Evolutionary conservation across 2,797 vertebrate genomes (phyloP).

Genomic region (Hoplostethus atlanticus): DNA sequence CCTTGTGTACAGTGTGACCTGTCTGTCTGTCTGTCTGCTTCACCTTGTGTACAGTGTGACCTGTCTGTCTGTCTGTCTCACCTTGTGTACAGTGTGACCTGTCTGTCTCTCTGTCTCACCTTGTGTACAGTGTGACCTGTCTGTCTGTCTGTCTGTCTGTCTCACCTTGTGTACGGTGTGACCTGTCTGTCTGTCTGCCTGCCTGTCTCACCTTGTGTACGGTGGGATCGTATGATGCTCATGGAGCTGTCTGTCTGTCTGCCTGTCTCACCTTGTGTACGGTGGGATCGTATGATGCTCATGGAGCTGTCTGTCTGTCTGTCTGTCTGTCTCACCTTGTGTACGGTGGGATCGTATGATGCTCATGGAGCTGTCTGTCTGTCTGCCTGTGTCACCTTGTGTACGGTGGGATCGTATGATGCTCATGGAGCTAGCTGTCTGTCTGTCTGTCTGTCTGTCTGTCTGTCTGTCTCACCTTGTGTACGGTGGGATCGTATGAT

Average conservation of each 20-base stretch:
- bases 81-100: conserved; percentile 95
- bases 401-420: no score
- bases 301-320: background rate
- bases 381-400: background rate
- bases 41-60: no score
- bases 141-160: background rate
- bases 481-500: conserved; percentile 92
- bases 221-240: conserved; percentile 91
- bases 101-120: no score
- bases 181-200: background rate
- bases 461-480: conserved; percentile 85
- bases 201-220: conserved; percentile 90
- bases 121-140: no score
- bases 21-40: background rate
- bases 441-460: background rate
- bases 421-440: background rate
- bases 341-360: no score
- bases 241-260: no score
- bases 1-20: no score
- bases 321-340: background rate
- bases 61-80: conserved; percentile 57
- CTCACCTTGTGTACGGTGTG: no score
- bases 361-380: no score
- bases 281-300: no score
- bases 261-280: no score